Base-by-base conservation (phyloP, 2,113 vertebrate genomes). In the Otolemur garnettii region DNA sequence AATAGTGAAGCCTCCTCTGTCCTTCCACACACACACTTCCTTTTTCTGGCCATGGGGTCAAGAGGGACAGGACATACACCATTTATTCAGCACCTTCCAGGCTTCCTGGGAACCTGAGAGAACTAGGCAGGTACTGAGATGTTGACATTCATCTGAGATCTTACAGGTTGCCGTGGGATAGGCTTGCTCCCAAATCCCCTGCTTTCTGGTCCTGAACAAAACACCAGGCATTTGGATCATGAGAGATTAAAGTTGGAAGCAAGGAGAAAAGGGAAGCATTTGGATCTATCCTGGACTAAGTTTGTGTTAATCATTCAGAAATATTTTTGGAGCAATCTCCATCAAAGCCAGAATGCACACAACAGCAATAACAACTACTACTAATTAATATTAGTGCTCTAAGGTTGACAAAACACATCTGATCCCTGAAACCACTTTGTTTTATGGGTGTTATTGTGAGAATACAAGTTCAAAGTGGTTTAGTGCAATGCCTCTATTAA, bases 181-280 rank as follows among this genome's bases (percentile, higher is more conserved):
- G 5, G 14, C 22, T 42, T 71, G n/a, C 26, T 55, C 86, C 9
- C 21, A 84, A 10, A 28, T 55, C 30, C 8, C 7, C 10, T n/a
- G 33, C 15, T 45, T 87, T 88, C 59, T 74, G n/a, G n/a, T 90
- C 10, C 55, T 84, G 59, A 38, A 60, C 21, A 79, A 78, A 33
- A 71, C 4, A 59, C 42, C 26, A 26, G 38, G 15, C 2, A 1
- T 0, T 5, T 68, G 64, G 21, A 55, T 87, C 50, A 90, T 71
- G 59, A 92, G 42, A 88, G n/a, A 80, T 42, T 42, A 42, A 90
- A 95, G 79, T 55, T 71, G 50, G 38, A 94, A 94, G 77, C 33
- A 84, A 91, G 11, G 69, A 87, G 19, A 80, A 79, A 53, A 86
- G 53, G 86, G 57, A 79, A 35, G 7, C 19, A 35, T 38, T 55